Evolutionary conservation across 2,797 vertebrate species (phyloP).

Genomic region (Phalanger gymnotis): DNA sequence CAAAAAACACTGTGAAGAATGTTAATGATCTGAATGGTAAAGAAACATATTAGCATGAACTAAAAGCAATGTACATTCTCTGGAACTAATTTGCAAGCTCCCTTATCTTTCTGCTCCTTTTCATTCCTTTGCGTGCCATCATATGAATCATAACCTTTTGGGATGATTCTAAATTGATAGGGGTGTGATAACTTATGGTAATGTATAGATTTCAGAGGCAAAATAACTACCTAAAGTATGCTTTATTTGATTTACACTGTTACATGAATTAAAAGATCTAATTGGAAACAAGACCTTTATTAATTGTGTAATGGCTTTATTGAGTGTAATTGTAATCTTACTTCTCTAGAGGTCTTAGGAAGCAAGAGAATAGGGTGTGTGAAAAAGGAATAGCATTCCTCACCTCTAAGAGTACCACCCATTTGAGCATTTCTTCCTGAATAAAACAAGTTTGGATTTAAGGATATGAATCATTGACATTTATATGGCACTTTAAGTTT

Average conservation of each 20-base stretch:
- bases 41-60: constrained; percentile 57
- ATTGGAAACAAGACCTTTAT: constrained; percentile 2
- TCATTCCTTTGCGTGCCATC: constrained; percentile 56
- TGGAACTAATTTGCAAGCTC: constrained; percentile 72
- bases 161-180: constrained; percentile 5
- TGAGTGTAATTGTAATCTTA: constrained; percentile 1
- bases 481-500: not conserved
- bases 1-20: constrained; percentile 73
- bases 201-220: constrained; percentile 24
- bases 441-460: not conserved
- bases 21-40: constrained; percentile 71
- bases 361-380: not conserved
- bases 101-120: constrained; percentile 29
- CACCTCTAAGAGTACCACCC: not conserved
- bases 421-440: not conserved
- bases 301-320: not conserved
- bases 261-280: not conserved
- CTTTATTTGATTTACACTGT: constrained; percentile 3
- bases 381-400: not conserved
- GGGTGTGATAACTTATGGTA: constrained; percentile 44
- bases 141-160: constrained; percentile 52
- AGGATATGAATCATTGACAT: not conserved
- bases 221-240: constrained; percentile 19
- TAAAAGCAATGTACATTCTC: constrained; percentile 62
- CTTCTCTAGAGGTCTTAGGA: not conserved